Conservation (phyloP, 2,888 invertebrate genomes). For the Cremastinae sp. region DNA sequence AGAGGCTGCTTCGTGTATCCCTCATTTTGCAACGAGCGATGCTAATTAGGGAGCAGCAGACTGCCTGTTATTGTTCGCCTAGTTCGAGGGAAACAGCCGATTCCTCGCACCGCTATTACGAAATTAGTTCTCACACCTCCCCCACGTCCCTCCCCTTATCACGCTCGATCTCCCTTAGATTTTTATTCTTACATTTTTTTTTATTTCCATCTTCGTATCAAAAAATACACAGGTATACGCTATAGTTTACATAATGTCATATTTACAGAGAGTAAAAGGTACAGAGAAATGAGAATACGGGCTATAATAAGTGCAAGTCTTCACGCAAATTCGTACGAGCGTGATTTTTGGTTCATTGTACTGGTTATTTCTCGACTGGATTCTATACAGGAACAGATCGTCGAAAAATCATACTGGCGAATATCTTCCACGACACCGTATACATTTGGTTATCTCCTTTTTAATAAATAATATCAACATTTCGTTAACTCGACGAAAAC, state of each 20-base stretch:
- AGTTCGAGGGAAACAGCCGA: constrained; percentile 13
- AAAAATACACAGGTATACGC: constrained; percentile 62
- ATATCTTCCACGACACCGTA: constrained; percentile 26
- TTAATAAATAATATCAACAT: constrained; percentile 38
- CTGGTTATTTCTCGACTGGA: constrained; percentile 34
- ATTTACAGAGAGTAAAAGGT: constrained; percentile 67
- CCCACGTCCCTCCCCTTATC: constrained; percentile 59
- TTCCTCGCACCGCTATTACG: constrained; percentile 68
- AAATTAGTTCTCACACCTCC: constrained; percentile 78
- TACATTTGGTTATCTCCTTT: constrained; percentile 46
- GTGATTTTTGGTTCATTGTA: constrained; percentile 44
- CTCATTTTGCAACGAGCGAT: constrained; percentile 65
- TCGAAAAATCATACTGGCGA: constrained; percentile 27
- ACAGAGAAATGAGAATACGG: neutral
- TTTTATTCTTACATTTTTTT: constrained; percentile 67
- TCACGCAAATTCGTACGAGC: constrained; percentile 11
- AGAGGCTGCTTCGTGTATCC: constrained; percentile 11
- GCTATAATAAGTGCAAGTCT: constrained; percentile 19
- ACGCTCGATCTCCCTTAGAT: too few species aligned
- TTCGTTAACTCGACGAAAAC: neutral
- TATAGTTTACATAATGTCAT: constrained; percentile 71
- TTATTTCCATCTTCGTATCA: constrained; percentile 72
- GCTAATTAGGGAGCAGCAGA: constrained; percentile 73
- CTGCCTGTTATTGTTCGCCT: constrained; percentile 61
- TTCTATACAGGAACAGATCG: constrained; percentile 45